These are phyloP conservation scores for Casuarius casuarius DNA, from an alignment of 2,113 vertebrate genomes.

Conservation along the genomic window DNA sequence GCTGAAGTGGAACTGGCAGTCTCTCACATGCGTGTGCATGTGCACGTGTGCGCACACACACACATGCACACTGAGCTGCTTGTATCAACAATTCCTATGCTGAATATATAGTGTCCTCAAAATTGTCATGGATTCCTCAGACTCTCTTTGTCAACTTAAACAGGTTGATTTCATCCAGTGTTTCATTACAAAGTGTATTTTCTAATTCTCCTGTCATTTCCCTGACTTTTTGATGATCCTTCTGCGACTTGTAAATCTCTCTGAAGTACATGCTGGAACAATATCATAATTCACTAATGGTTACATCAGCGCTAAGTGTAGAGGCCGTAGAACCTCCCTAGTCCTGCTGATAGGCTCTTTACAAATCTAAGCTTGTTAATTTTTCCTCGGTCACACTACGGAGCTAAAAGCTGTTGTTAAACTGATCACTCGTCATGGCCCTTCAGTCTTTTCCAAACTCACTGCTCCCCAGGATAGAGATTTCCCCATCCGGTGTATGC, in stretches of 20 bases:
- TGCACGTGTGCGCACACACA: too few relatives aligned
- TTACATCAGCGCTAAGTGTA: background rate
- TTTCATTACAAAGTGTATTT: background rate
- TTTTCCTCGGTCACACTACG: background rate
- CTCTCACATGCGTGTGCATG: background rate
- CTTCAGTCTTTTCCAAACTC: background rate
- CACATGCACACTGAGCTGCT: rapidly evolving
- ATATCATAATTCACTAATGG: background rate
- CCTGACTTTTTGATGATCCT: background rate
- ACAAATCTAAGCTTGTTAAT: background rate
- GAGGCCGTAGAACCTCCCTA: background rate
- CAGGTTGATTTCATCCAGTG: background rate
- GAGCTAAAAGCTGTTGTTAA: background rate
- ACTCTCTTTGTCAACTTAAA: background rate
- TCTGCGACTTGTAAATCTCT: background rate
- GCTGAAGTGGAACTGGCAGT: background rate
- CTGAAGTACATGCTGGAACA: background rate
- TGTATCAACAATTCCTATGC: background rate
- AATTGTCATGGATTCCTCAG: rapidly evolving
- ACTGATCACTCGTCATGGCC: background rate
- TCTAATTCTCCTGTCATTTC: background rate
- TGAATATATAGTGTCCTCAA: background rate
- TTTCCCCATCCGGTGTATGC: background rate
- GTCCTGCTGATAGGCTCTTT: background rate
- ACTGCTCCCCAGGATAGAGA: background rate